Conservation (phyloP, 1,140 invertebrate genomes). For the Pseudobourletiella spinata region DNA sequence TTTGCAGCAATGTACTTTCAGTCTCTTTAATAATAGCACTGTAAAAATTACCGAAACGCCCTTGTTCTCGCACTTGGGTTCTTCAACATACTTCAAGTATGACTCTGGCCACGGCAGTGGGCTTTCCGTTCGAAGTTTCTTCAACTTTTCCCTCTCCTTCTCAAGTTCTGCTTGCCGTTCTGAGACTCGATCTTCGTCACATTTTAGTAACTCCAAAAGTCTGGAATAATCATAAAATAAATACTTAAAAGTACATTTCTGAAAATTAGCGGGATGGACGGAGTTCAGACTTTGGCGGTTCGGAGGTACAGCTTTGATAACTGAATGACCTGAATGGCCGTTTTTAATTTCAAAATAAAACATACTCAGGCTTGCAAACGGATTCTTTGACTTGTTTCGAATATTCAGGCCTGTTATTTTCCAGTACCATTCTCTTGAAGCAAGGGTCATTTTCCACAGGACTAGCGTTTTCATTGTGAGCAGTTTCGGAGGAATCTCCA, state of each 20-base stretch:
- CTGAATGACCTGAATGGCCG: too few species aligned
- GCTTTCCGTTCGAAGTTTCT: constrained; percentile 1
- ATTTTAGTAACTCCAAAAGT: constrained; percentile 11
- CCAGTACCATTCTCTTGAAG: constrained; percentile 17
- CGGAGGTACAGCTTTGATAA: too few species aligned
- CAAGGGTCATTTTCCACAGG: constrained; percentile 20
- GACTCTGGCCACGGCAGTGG: not conserved
- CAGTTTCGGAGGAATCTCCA: not conserved
- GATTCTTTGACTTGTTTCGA: too few species aligned
- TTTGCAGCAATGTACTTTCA: too few species aligned
- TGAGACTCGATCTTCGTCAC: constrained; percentile 13
- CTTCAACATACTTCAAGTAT: constrained; percentile 17
- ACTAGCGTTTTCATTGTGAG: not conserved
- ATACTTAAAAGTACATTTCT: too few species aligned
- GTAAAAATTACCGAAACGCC: not conserved
- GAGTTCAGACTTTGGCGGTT: too few species aligned
- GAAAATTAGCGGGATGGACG: too few species aligned
- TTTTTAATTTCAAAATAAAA: too few species aligned
- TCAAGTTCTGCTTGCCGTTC: constrained; percentile 10
- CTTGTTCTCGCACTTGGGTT: constrained; percentile 10
- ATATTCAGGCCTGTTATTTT: constrained; percentile 26
- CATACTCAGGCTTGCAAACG: not conserved
- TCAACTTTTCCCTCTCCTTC: not conserved
- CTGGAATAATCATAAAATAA: too few species aligned
- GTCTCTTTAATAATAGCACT: too few species aligned